These are phyloP conservation scores for Varecia variegata DNA, from an alignment of 2,797 vertebrate genomes.

Conservation along the genomic window DNA sequence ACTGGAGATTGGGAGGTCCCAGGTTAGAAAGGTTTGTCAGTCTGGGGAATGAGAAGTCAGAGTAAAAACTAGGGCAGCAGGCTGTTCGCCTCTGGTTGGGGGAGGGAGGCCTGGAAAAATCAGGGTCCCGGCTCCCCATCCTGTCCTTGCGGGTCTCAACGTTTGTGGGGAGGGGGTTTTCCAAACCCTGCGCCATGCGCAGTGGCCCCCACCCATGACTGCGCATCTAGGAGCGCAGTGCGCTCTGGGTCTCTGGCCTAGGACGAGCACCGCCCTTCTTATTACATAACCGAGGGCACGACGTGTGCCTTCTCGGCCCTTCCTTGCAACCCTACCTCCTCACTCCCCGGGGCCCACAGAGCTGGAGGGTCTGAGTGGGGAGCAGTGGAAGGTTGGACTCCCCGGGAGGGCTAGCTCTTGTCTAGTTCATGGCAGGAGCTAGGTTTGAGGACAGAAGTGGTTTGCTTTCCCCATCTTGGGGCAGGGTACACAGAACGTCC, in stretches of 20 bases:
- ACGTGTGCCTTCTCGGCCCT: conserved; percentile 52
- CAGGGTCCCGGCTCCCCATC: background rate
- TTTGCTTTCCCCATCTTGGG: background rate
- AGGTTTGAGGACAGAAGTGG: background rate
- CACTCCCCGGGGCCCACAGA: background rate
- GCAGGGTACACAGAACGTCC: background rate
- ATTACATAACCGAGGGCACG: conserved; percentile 71
- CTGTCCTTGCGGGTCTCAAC: background rate
- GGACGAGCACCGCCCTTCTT: conserved; percentile 57
- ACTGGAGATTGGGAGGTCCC: background rate
- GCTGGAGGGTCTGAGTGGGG: background rate
- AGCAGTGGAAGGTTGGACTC: background rate
- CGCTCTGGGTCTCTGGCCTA: conserved; percentile 62
- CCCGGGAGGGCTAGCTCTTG: background rate
- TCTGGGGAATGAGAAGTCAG: conserved; percentile 57
- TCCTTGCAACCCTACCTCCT: conserved; percentile 32
- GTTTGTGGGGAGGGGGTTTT: conserved; percentile 40
- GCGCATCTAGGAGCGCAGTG: conserved; percentile 62
- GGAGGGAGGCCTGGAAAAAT: conserved; percentile 21
- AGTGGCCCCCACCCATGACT: conserved; percentile 52
- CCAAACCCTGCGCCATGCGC: background rate
- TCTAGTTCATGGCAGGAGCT: background rate
- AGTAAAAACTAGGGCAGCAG: conserved; percentile 73
- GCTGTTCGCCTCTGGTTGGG: conserved; percentile 40
- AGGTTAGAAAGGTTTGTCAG: conserved; percentile 22